Conservation (phyloP, 92 coral and sea anemone genomes). For the Epizoanthus scotinus region DNA sequence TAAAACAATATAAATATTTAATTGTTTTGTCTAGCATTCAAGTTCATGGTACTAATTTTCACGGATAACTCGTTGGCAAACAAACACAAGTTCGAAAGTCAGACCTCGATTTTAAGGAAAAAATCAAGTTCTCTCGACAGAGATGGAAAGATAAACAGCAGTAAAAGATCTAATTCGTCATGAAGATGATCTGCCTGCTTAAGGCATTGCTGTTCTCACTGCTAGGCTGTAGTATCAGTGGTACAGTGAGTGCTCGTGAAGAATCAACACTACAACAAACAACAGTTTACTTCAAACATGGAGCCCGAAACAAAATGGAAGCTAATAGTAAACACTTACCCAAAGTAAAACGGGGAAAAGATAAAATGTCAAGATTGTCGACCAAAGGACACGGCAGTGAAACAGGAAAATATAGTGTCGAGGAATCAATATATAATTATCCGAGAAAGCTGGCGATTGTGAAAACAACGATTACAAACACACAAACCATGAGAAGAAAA, state of each 20-base stretch:
- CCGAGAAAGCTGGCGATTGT: background rate
- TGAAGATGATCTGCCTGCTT: background rate
- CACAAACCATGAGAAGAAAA: conserved; percentile 4
- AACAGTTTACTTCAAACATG: background rate
- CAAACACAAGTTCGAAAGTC: background rate
- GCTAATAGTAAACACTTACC: background rate
- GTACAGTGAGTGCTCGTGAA: background rate
- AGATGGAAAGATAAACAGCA: background rate
- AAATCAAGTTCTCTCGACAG: background rate
- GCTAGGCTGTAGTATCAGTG: background rate
- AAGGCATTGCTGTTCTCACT: background rate
- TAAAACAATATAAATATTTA: background rate
- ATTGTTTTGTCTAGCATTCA: background rate
- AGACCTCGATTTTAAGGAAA: background rate
- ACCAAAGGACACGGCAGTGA: background rate
- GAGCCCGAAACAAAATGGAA: background rate
- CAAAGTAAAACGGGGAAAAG: background rate
- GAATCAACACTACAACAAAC: background rate
- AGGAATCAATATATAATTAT: background rate
- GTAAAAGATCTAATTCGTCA: conserved; percentile 4
- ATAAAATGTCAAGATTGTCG: background rate
- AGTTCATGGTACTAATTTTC: background rate
- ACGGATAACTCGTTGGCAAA: background rate
- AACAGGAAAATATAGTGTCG: background rate
- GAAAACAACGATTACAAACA: background rate